Percentiles rank a stretch among this genome's conserved stretches.
phyloP scores from a whole-genome alignment of 2,888 invertebrate genomes.

The Halictus ligatus region DNA sequence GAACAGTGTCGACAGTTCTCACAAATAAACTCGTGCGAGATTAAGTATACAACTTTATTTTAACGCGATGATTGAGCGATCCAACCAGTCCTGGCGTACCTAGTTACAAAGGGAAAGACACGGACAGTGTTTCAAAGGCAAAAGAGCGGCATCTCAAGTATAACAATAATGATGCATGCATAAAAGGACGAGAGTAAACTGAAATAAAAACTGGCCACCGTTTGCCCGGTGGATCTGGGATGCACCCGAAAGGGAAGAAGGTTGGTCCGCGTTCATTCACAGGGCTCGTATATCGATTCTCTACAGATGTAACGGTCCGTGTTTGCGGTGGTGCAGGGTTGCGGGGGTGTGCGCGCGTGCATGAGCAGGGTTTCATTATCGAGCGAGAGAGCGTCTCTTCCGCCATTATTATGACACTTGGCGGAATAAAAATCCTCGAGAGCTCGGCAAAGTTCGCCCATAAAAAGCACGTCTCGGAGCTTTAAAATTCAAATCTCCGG shows the following conservation, averaged over 20 bases:
- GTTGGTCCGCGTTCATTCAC: neutral
- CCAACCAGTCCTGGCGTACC: too few relatives aligned
- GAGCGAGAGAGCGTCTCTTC: conserved; percentile 26
- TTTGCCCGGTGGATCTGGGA: neutral
- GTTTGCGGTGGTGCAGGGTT: neutral
- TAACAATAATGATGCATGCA: neutral
- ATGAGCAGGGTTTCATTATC: conserved; percentile 50
- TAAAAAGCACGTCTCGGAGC: conserved; percentile 24
- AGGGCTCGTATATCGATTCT: neutral
- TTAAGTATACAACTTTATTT: neutral
- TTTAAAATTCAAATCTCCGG: conserved; percentile 48
- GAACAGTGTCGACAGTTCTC: neutral
- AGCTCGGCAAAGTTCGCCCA: conserved; percentile 24
- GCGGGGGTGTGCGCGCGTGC: conserved; percentile 31
- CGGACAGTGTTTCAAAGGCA: neutral
- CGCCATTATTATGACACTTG: conserved; percentile 28
- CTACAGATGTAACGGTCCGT: neutral
- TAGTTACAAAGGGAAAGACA: too few relatives aligned
- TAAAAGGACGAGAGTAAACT: neutral
- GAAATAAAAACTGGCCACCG: neutral
- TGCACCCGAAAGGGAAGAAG: neutral
- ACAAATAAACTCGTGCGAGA: too few relatives aligned
- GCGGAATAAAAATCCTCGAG: conserved; percentile 36
- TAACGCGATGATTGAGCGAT: too few relatives aligned
- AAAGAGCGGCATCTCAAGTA: too few relatives aligned